phyloP scores from a whole-genome alignment of 2,888 invertebrate species.

The Punctoribates punctum region DNA sequence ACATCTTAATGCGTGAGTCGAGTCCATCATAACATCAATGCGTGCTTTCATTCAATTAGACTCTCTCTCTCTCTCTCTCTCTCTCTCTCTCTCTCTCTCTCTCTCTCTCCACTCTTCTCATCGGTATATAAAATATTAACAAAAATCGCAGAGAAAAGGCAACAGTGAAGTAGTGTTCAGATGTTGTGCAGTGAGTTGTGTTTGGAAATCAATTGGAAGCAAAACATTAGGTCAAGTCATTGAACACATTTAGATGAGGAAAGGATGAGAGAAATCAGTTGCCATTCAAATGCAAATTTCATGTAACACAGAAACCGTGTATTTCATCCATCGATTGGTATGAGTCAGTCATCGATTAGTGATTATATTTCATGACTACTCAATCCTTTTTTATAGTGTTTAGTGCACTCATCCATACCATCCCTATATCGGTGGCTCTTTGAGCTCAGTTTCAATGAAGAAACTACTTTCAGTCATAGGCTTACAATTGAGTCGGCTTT shows the following conservation, averaged over 20 bases:
- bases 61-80: background rate
- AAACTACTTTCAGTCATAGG: background rate
- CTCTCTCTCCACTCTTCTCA: background rate
- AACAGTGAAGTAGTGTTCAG: background rate
- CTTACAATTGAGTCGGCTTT: background rate
- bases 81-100: background rate
- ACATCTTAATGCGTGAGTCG: conserved; percentile 26
- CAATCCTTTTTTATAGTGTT: background rate
- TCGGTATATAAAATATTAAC: background rate
- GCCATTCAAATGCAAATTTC: conserved; percentile 25
- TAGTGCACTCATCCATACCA: conserved; percentile 13
- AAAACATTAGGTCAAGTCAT: conserved; percentile 31
- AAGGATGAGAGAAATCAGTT: background rate
- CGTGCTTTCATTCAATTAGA: conserved; percentile 34
- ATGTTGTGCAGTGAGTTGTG: background rate
- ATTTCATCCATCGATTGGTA: conserved; percentile 2
- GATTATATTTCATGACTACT: background rate
- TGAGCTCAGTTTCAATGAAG: background rate
- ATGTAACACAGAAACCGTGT: background rate
- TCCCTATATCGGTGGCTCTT: background rate
- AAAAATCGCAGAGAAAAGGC: background rate
- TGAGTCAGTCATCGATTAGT: conserved; percentile 12
- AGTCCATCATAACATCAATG: conserved; percentile 26
- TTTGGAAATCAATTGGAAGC: background rate
- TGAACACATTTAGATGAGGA: conserved; percentile 24